Evolutionary conservation across 2,888 invertebrate species (phyloP), one percentile per base, ranked within the genome.

Genomic region (Coleophora deauratella): DNA sequence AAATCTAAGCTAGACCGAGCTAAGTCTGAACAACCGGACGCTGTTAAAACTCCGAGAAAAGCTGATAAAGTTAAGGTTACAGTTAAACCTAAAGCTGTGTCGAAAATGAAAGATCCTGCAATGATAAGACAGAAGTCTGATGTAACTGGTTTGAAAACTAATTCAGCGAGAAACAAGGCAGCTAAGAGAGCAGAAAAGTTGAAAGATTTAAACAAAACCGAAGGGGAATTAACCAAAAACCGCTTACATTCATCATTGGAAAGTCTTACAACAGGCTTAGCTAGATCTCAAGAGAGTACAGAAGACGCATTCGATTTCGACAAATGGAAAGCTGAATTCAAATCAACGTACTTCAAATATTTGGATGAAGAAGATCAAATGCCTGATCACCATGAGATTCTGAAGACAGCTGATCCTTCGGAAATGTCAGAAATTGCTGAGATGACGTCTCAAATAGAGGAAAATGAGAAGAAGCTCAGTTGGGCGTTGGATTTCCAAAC

Each of bases 401-500:
- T 84, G 1, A 77, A 73, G 41, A 55, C 74, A 0, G 84, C 84
- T 0, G 84, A 85, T 64, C 81, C 82, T 0, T 75, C 80, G 0
- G 86, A 86, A 45, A 80, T 82, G 79, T 82, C 81, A 0, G 86
- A 86, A 44, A 86, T 86, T 44, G 86, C 84, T 0, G 76, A 82
- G 50, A 82, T 82, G 87, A 87, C 84, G 46, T 78, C 86, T 38
- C 77, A 84, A 51, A 81, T 87, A 9, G 86, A 87, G 46, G 86
- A 88, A 49, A 87, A 87, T 41, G 84, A 88, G 46, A 79, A 80
- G 46, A 88, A 87, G 54, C 81, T 85, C n/a, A 86, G 88, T 47
- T 88, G 90, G 59, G 88, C 88, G 7, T 71, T 90, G 28, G 89
- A 90, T 59, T 89, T 89, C 55, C 87, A 89, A 54, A 87, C 89